phyloP scores from a whole-genome alignment of 2,113 vertebrate species.

The Corythoichthys intestinalis region DNA sequence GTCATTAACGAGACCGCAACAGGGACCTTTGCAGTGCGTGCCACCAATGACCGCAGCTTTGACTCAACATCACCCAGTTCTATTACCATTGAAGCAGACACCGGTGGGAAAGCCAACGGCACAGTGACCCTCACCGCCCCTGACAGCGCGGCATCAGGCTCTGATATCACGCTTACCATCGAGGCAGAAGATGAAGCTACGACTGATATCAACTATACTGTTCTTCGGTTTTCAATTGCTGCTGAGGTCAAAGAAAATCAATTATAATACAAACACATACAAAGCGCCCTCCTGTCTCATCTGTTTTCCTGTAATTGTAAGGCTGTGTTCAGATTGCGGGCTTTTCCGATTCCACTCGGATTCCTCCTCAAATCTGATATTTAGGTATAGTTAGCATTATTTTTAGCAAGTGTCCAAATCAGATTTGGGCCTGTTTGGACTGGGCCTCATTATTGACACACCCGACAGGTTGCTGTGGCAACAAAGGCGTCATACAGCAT shows the following conservation, averaged over 20 bases:
- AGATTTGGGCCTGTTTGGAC: no score
- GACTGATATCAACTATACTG: slow-evolving; percentile 61
- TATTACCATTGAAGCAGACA: slow-evolving; percentile 21
- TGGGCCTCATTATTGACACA: no score
- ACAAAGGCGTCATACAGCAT: no score
- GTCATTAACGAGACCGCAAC: slow-evolving; percentile 22
- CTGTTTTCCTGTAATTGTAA: no score
- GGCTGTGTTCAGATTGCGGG: no score
- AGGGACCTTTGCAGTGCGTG: slow-evolving; percentile 37
- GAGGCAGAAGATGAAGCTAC: slow-evolving; percentile 35
- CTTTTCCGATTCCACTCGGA: no score
- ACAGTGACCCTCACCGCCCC: slow-evolving; percentile 45
- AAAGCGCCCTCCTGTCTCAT: no score
- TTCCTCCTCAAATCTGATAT: no score
- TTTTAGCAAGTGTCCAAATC: no score
- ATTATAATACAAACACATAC: background rate
- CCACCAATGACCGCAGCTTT: slow-evolving; percentile 58
- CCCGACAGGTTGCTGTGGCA: no score
- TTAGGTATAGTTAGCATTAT: no score
- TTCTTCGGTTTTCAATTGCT: slow-evolving; percentile 56
- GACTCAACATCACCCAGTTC: slow-evolving; percentile 7
- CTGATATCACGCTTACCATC: slow-evolving; percentile 64
- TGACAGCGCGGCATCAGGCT: slow-evolving; percentile 47
- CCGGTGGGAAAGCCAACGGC: slow-evolving; percentile 40
- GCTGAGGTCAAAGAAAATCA: slow-evolving; percentile 46